Base-by-base conservation (phyloP, 1,140 invertebrate species). In the Philotrypesis tridentata region DNA sequence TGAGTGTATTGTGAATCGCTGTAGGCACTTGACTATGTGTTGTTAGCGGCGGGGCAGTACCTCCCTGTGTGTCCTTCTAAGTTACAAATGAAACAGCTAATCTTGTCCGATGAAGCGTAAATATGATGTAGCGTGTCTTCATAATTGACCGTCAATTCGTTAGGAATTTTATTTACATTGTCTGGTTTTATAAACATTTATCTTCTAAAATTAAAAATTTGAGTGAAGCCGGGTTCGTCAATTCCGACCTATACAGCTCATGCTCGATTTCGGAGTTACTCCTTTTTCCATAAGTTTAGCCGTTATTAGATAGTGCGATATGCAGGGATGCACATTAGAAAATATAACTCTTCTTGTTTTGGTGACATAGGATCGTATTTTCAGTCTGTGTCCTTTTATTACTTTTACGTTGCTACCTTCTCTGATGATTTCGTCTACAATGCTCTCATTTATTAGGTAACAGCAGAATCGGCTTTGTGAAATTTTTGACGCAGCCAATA, bases 41-140 rank as follows among this genome's bases (percentile, higher is more conserved):
- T 60, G 4, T 14, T 60, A 2, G 12, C 14, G 14, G 12, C 21
- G 21, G 55, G 12, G 21, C 60, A 78, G 33, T 65, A 1, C 31
- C 43, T 70, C 2, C 63, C 77, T 2, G 67, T 8, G 33, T 79
- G 65, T 70, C 67, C 55, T 27, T 70, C n/a, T n/a, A n/a, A 8
- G n/a, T 79, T 67, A 55, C 77, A 79, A 5, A 79, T 3, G 29
- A 79, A 79, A 33, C 65, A 79, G 3, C 63, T 48, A 2, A 55
- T 11, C n/a, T 31, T 33, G 8, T 79, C 29, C 3, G 63, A 33
- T 12, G 77, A 40, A 2, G 27, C 0, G 27, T 79, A 79, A 5
- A 79, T 48, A 7, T 27, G 25, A 31, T 70, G 68, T 1, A 25
- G n/a, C 6, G 60, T 63, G 5, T 31, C 33, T 8, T 63, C 55